A percentile compares a stretch with the other conserved stretches of the same genome.
These are phyloP conservation scores for Lypha dubia DNA, from an alignment of 2,888 invertebrate genomes.

Conservation along the genomic window DNA sequence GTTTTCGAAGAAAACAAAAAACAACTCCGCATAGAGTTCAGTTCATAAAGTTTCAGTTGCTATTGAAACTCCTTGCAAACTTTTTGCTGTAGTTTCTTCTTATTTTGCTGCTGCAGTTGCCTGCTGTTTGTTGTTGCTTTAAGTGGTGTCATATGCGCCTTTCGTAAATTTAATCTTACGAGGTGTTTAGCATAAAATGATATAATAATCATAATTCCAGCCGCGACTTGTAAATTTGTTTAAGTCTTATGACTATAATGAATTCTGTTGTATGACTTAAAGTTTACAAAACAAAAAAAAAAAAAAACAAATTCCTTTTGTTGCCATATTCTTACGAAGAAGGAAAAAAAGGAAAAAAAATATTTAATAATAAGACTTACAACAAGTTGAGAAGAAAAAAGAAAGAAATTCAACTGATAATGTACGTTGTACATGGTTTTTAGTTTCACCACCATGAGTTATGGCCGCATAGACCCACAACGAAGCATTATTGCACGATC, in stretches of 20 bases:
- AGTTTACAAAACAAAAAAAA: slow-evolving; percentile 28
- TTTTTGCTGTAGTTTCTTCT: slow-evolving; percentile 1
- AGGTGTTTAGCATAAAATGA: slow-evolving; percentile 79
- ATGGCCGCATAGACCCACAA: slow-evolving; percentile 72
- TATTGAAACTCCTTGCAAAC: slow-evolving; percentile 32
- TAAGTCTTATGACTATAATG: slow-evolving; percentile 74
- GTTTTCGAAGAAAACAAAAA: slow-evolving; percentile 9
- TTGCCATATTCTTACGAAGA: slow-evolving; percentile 64
- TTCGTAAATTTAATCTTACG: slow-evolving; percentile 76
- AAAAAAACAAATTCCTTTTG: slow-evolving; percentile 64
- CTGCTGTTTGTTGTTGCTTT: neutral
- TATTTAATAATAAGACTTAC: slow-evolving; percentile 23
- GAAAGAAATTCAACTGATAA: slow-evolving; percentile 56
- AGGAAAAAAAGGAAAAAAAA: slow-evolving; percentile 9
- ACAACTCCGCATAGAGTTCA: neutral
- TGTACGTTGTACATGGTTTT: slow-evolving; percentile 65
- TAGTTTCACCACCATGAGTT: slow-evolving; percentile 51
- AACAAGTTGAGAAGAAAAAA: slow-evolving; percentile 38
- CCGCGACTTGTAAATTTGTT: slow-evolving; percentile 77
- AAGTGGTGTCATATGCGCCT: slow-evolving; percentile 69
- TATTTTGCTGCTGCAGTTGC: neutral
- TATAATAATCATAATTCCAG: slow-evolving; percentile 79
- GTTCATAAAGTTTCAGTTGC: slow-evolving; percentile 36
- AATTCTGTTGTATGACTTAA: slow-evolving; percentile 70
- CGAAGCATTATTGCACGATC: slow-evolving; percentile 74